phyloP scores from a whole-genome alignment of 2,888 invertebrate species.

The Antheraea yamamai region DNA sequence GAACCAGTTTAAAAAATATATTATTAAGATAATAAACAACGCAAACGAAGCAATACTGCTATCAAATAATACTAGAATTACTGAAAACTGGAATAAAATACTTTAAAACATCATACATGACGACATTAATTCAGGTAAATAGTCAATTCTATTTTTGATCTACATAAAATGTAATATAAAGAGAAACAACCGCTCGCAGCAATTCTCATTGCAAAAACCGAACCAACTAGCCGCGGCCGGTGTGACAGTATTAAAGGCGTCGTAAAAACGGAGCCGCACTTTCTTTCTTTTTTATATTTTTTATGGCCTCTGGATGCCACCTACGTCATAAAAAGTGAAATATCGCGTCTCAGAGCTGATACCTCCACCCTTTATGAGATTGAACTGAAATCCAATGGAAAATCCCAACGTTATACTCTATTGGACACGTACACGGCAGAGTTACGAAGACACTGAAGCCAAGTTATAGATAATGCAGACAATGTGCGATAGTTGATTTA shows the following conservation, averaged over 20 bases:
- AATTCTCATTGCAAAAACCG: constrained; percentile 37
- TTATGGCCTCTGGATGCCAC: constrained; percentile 69
- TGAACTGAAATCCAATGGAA: constrained; percentile 72
- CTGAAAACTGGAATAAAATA: neutral
- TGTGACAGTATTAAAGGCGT: constrained; percentile 63
- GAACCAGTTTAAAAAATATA: too few relatives aligned
- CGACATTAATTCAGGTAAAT: constrained; percentile 17
- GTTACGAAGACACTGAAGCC: neutral
- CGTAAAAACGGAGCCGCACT: constrained; percentile 64
- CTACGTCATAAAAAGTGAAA: constrained; percentile 78
- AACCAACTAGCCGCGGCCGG: constrained; percentile 50
- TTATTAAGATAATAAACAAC: too few relatives aligned
- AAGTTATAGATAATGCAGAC: neutral
- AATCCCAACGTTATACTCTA: constrained; percentile 39
- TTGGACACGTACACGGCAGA: constrained; percentile 23
- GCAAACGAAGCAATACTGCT: neutral
- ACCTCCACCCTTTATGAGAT: constrained; percentile 69
- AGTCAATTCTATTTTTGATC: constrained; percentile 25
- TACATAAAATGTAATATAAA: neutral
- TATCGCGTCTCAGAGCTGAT: constrained; percentile 72
- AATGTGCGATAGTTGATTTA: neutral
- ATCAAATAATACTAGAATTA: neutral
- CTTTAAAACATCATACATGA: neutral
- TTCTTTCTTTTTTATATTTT: constrained; percentile 70
- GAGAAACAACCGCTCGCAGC: constrained; percentile 9